Percentiles rank a stretch among this genome's conserved stretches.
phyloP scores from a whole-genome alignment of 2,888 invertebrate species.

The Bedellia somnulentella region DNA sequence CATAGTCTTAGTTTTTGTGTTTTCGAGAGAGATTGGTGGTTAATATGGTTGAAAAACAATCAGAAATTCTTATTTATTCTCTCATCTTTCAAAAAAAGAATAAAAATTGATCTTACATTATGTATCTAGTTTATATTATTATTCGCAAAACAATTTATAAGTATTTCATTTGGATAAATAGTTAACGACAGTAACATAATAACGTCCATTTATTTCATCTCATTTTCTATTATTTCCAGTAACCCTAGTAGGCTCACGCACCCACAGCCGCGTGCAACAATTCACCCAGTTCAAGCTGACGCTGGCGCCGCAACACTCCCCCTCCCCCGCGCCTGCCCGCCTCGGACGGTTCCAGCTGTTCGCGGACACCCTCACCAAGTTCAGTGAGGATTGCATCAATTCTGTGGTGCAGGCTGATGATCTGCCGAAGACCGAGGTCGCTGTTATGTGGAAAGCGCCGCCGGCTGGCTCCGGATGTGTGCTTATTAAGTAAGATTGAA shows the following conservation, averaged over 20 bases:
- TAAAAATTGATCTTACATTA: no score
- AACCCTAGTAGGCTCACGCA: constrained; percentile 67
- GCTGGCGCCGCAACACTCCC: constrained; percentile 66
- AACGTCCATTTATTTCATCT: no score
- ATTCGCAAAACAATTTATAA: no score
- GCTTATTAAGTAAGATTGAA: constrained; percentile 68
- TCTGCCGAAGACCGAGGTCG: constrained; percentile 79
- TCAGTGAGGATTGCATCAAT: constrained; percentile 83
- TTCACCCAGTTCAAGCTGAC: constrained; percentile 80
- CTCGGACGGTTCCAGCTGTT: constrained; percentile 56
- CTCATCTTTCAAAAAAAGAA: no score
- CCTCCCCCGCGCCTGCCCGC: constrained; percentile 24
- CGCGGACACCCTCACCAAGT: constrained; percentile 63
- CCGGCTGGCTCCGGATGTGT: constrained; percentile 83
- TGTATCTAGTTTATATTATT: no score
- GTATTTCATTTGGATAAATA: no score
- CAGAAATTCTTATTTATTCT: no score
- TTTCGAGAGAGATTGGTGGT: no score
- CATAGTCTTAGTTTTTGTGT: no score
- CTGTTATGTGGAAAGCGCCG: constrained; percentile 91
- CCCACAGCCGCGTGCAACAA: constrained; percentile 68
- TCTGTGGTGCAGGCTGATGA: constrained; percentile 80
- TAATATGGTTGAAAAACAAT: no score
- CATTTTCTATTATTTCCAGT: no score
- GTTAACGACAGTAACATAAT: no score